These are phyloP conservation scores for Lerema accius DNA, from an alignment of 1,140 invertebrate genomes.

Conservation along the genomic window DNA sequence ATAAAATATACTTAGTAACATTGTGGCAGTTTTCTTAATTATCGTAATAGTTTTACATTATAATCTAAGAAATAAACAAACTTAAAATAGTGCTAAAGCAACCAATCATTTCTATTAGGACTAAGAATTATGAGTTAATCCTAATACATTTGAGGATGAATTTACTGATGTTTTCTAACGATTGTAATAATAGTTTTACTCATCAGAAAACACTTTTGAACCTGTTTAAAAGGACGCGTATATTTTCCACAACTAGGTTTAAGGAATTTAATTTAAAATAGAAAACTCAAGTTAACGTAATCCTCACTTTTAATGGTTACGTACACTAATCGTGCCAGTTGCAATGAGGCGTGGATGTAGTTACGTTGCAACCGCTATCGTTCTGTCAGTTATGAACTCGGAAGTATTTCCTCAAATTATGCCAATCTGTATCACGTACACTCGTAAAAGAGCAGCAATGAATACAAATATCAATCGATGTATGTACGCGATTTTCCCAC, in stretches of 20 bases:
- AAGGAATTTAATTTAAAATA: slow-evolving; percentile 10
- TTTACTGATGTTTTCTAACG: too few relatives aligned
- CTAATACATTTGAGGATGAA: too few relatives aligned
- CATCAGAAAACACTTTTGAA: too few relatives aligned
- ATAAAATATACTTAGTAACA: too few relatives aligned
- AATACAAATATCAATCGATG: slow-evolving; percentile 15
- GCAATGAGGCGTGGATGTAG: slow-evolving; percentile 54
- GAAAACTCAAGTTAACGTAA: slow-evolving; percentile 33
- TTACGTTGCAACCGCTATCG: slow-evolving; percentile 50
- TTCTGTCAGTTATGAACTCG: slow-evolving; percentile 51
- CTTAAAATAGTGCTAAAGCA: too few relatives aligned
- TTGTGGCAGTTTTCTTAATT: too few relatives aligned
- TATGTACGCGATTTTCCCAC: slow-evolving; percentile 32
- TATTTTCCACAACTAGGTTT: neutral
- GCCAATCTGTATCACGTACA: slow-evolving; percentile 24
- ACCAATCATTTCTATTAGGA: too few relatives aligned
- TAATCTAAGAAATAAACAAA: too few relatives aligned
- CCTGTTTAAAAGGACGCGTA: neutral
- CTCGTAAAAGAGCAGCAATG: slow-evolving; percentile 19
- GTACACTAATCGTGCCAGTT: slow-evolving; percentile 42
- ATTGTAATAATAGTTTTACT: too few relatives aligned
- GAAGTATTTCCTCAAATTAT: slow-evolving; percentile 63
- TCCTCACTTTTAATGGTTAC: slow-evolving; percentile 57
- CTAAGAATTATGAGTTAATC: too few relatives aligned
- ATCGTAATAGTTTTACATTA: too few relatives aligned